A percentile compares a stretch with the other conserved stretches of the same genome.
phyloP scores from a whole-genome alignment of 2,797 vertebrate species.

The Sebastiscus albofasciatus region DNA sequence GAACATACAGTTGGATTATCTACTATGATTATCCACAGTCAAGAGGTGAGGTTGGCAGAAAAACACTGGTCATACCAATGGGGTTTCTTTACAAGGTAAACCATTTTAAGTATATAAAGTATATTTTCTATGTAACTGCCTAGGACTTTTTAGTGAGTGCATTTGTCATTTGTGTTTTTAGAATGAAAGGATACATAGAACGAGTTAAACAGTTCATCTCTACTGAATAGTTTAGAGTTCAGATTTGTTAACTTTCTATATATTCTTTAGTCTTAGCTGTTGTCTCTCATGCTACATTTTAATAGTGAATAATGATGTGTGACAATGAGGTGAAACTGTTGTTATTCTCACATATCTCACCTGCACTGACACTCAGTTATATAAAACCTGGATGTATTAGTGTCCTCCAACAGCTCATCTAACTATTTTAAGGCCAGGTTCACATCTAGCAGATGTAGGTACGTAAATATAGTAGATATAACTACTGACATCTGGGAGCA shows the following conservation, averaged over 20 bases:
- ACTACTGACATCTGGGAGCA: neutral
- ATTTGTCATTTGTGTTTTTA: neutral
- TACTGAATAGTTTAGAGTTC: neutral
- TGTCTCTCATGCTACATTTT: neutral
- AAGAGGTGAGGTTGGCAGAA: neutral
- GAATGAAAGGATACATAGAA: neutral
- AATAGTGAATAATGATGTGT: neutral
- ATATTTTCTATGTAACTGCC: neutral
- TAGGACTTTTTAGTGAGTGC: neutral
- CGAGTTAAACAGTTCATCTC: neutral
- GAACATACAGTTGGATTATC: rapidly evolving
- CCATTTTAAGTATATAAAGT: neutral
- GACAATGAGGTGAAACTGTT: neutral
- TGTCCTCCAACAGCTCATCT: neutral
- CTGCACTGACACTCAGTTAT: neutral
- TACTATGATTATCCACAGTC: neutral
- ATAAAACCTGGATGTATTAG: neutral
- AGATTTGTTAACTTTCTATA: neutral
- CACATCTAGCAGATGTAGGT: neutral
- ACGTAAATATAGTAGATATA: neutral
- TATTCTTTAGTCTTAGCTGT: neutral
- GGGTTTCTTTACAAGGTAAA: neutral
- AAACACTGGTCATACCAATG: rapidly evolving
- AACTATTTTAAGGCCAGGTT: neutral
- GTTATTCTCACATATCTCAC: neutral